Conservation (phyloP, 2,797 vertebrate species). For the Synanceia verrucosa region DNA sequence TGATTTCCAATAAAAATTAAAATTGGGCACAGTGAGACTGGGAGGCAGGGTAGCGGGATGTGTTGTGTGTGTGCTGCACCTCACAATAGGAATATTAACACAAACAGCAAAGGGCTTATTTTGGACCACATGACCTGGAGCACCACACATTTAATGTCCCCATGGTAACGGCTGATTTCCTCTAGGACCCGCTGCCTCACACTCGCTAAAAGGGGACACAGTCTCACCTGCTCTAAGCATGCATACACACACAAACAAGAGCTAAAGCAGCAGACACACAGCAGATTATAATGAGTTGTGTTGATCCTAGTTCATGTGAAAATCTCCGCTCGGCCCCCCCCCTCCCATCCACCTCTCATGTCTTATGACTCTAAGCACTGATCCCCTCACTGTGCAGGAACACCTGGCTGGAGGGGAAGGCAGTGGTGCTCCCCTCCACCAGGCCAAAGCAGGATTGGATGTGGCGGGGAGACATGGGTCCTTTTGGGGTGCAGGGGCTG, state of each 20-base stretch:
- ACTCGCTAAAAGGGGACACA: constrained; percentile 5
- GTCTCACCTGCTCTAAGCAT: constrained; percentile 20
- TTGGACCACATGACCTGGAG: constrained; percentile 72
- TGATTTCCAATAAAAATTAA: constrained; percentile 82
- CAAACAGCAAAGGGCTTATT: constrained; percentile 77
- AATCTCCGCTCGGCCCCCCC: constrained; percentile 78
- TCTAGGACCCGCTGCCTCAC: too few relatives aligned
- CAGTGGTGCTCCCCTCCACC: constrained; percentile 42
- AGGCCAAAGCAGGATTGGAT: constrained; percentile 44
- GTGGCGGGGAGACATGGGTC: constrained; percentile 8
- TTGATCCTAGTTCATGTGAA: constrained; percentile 80
- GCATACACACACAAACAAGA: constrained; percentile 29
- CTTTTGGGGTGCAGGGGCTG: constrained; percentile 19
- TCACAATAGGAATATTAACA: constrained; percentile 76
- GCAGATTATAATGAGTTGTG: constrained; percentile 51
- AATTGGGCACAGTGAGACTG: constrained; percentile 71
- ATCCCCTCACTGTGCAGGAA: constrained; percentile 77
- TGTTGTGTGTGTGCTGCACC: constrained; percentile 35
- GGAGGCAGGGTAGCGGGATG: constrained; percentile 34
- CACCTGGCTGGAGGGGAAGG: constrained; percentile 71
- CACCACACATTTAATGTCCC: constrained; percentile 74
- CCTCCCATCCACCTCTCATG: constrained; percentile 71
- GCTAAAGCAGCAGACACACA: constrained; percentile 55
- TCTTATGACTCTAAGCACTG: constrained; percentile 75
- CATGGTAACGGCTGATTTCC: constrained; percentile 76